phyloP scores from a whole-genome alignment of 2,113 vertebrate genomes.

The Tricholaema leucomelas region DNA sequence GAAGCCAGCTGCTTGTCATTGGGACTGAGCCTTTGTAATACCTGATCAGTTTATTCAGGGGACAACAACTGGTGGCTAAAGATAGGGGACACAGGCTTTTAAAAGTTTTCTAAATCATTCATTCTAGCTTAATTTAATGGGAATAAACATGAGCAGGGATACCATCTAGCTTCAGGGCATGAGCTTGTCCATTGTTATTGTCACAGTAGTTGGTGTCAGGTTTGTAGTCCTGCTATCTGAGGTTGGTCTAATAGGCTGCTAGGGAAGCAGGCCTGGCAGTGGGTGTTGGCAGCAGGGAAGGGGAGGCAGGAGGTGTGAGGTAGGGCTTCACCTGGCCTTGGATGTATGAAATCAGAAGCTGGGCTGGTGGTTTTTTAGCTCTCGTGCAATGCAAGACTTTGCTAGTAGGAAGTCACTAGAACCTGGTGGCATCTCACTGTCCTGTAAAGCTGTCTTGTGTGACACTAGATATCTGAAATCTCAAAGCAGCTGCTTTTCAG shows the following conservation, averaged over 20 bases:
- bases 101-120: conserved; percentile 14
- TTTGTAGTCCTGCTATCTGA: background rate
- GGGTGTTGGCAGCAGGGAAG: background rate
- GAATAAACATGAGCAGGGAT: conserved; percentile 21
- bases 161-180: background rate
- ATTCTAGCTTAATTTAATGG: conserved; percentile 48
- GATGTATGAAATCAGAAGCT: background rate
- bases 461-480: background rate
- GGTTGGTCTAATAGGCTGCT: background rate
- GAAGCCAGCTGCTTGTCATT: background rate
- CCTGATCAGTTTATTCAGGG: background rate
- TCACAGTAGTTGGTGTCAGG: background rate
- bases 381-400: rapidly evolving
- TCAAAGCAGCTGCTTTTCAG: background rate
- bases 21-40: background rate
- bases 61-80: background rate
- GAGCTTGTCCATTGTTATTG: background rate
- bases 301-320: background rate
- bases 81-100: background rate
- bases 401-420: background rate
- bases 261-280: background rate
- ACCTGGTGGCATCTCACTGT: background rate
- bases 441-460: background rate
- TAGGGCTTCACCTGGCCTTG: background rate
- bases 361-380: background rate